Base-by-base conservation (phyloP, 2,797 vertebrate genomes). In the Coilia nasus region DNA sequence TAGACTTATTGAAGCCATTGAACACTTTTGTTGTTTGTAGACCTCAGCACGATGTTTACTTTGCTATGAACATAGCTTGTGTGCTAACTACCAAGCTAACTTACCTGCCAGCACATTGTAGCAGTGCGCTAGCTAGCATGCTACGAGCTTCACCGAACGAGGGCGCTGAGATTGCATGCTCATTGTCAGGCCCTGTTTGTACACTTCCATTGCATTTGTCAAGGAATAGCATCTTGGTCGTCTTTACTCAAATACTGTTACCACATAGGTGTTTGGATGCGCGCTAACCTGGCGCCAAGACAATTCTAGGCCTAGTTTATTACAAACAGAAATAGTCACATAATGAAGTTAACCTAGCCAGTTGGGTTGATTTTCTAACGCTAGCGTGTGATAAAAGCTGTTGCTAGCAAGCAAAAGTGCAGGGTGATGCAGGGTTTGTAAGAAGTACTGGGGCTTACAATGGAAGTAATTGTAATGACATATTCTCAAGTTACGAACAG, bases 41-140 rank as follows among this genome's bases (percentile, higher is more conserved):
- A 75, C 17, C 2, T 75, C 31, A 6, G 15, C 6, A 5, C 67
- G 14, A 14, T 59, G 19, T 75, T 15, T 31, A 75, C 28, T 17
- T 35, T 75, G 35, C 67, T 75, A 75, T 41, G 31, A 75, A 35
- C 35, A 15, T 67, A 25, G 12, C 25, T 4, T 31, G 15, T 75
- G 57, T 83, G 46, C 87, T 93, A 92, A 92, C 91, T 86, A 15
- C 78, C 35, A 90, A 91, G 92, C 93, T 93, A 94, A 80, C 50
- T 54, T 54, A 75, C 28, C 28, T 75, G 28, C 67, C 28, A 75
- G 28, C 2, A 41, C 15, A 3, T 3, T 41, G 67, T 19, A 75
- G 67, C 31, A 35, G 28, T 17, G 62, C 47, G 71, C 15, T 10
- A 88, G 81, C 88, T 94, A 94, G 93, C 93, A 90, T 92, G 92